phyloP scores from a whole-genome alignment of 30 jellyfish, hydroid and myxozoan genomes.

The Aurelia coerulea region DNA sequence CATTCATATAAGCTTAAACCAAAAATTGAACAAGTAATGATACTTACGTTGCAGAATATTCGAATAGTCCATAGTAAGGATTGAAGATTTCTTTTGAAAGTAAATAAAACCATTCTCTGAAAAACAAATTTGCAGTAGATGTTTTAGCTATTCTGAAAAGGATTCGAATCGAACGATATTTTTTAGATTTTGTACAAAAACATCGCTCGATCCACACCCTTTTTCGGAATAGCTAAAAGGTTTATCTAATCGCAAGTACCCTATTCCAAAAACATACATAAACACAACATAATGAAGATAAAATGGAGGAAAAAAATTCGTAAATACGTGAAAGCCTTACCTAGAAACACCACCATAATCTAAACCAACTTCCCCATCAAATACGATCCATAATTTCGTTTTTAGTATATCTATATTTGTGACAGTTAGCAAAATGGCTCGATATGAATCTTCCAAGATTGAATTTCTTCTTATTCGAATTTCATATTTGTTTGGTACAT shows the following conservation, averaged over 20 bases:
- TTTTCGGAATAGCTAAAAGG: too few species aligned
- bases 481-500: conserved; percentile 97
- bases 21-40: too few species aligned
- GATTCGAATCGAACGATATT: too few species aligned
- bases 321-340: conserved; percentile 17
- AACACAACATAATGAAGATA: not conserved
- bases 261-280: too few species aligned
- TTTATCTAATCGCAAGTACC: too few species aligned
- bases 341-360: conserved; percentile 99
- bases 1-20: too few species aligned
- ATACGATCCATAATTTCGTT: conserved; percentile 96
- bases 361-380: conserved; percentile 98
- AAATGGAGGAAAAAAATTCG: not conserved
- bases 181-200: too few species aligned
- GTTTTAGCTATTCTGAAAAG: too few species aligned
- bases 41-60: conserved; percentile 98
- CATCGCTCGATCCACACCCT: too few species aligned
- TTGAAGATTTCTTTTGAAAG: conserved; percentile 92
- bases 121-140: not conserved
- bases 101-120: conserved; percentile 96
- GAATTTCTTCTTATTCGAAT: conserved; percentile 79
- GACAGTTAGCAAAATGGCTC: conserved; percentile 77
- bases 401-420: conserved; percentile 79
- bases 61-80: conserved; percentile 97
- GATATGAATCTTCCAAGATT: conserved; percentile 91